Percentiles rank a stretch among this genome's conserved stretches.
These are phyloP conservation scores for Tetraneura akinire DNA, from an alignment of 1,140 invertebrate genomes.

Conservation along the genomic window DNA sequence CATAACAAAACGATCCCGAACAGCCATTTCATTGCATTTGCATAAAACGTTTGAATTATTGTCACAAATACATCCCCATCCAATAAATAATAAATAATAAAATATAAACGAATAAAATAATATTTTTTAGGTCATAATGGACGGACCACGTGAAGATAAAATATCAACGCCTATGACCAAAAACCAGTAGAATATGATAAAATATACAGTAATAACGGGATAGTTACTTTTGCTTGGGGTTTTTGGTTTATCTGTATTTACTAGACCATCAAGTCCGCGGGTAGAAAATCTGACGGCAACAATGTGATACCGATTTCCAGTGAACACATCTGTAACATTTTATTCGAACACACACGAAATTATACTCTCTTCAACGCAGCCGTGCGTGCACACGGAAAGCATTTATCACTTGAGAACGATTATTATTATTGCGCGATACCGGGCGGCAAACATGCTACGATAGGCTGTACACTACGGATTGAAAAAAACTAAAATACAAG, in stretches of 20 bases:
- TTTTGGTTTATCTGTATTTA: background rate
- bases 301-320: background rate
- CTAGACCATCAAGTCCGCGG: constrained; percentile 18
- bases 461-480: background rate
- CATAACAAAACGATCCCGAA: no score
- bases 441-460: background rate
- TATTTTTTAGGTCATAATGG: constrained; percentile 46
- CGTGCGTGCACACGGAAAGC: constrained; percentile 16
- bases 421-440: background rate
- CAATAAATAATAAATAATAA: no score
- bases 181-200: background rate
- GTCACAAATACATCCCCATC: no score
- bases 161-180: constrained; percentile 51
- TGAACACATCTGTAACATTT: constrained; percentile 29
- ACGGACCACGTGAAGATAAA: constrained; percentile 50
- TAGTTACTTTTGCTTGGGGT: constrained; percentile 3
- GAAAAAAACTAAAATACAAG: constrained; percentile 22
- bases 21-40: no score
- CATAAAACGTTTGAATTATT: no score
- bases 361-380: background rate
- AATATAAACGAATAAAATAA: no score
- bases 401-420: constrained; percentile 7
- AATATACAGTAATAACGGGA: background rate
- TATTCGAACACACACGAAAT: constrained; percentile 22
- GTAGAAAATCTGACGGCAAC: constrained; percentile 21